Evolutionary conservation across 2,888 invertebrate genomes (phyloP), one percentile per base, ranked within the genome.

Genomic region (Helleia helle): DNA sequence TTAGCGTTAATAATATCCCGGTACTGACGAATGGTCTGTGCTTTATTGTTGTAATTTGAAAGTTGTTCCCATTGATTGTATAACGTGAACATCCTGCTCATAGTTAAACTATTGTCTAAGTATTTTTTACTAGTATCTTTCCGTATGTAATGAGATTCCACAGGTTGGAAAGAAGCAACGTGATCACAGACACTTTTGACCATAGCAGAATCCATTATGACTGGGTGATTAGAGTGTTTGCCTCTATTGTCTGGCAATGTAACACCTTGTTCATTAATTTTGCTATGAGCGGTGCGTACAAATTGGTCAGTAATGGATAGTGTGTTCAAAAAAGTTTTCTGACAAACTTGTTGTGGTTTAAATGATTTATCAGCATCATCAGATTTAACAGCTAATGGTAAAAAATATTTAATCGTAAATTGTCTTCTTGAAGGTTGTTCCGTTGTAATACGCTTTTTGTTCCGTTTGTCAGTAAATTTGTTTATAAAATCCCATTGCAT

Each of bases 141-240:
- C 7, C 40, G 40, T 9, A 38, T 41, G 22, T 42, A 45, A 14
- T 46, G 45, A 4, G 46, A 40, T 41, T 45, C 43, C 7, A 47
- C 47, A 17, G 47, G 44, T 12, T 36, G 31, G 8, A 49, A 40
- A 3, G 28, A 36, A 11, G 11, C 24, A 7, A 50, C 34, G 22
- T 49, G 47, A 36, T 49, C 47, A 39, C 42, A 42, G 5, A 47
- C 46, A 36, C 44, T 46, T 38, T 40, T 38, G n/a, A 25, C 38
- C 11, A 43, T 31, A n/a, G 36, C 31, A 25, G n/a, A n/a, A n/a
- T 38, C 25, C 9, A 26, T 38, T 18, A 34, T 27, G 26, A 18
- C 8, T n/a, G 26, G 30, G n/a, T 12, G 28, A 31, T 38, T 24
- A 7, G 5, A 7, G 15, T 31, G 31, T 4, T 24, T 14, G 3